Base-by-base conservation (phyloP, 2,888 invertebrate genomes). In the Cylindroiulus punctatus region DNA sequence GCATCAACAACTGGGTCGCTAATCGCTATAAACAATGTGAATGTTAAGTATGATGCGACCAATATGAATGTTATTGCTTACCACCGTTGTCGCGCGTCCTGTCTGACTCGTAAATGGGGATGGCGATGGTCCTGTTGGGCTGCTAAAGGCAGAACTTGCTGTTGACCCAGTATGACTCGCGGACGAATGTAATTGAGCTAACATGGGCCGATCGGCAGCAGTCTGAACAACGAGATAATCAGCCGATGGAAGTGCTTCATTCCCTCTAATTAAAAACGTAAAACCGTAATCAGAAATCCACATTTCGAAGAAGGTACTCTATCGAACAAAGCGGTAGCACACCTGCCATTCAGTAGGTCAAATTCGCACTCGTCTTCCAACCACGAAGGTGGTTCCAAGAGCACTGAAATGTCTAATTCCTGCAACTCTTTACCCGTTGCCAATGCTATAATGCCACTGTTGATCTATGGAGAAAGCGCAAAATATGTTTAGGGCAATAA, bases 331-430 rank as follows among this genome's bases (percentile, higher is more conserved):
- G 40, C 10, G 12, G 0, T 14, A 22, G 8, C n/a, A 0, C 30
- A 86, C 86, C 86, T 86, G 10, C 92, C 89, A 83, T 90, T 91
- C 83, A 98, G 93, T 89, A 99, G 95, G 92, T 99, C 99, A 90
- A 98, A 95, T 91, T 99, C 98, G 90, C 97, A 98, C 91, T 98
- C 97, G 91, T 99, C 98, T 92, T 98, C 97, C 87, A 98, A 93
- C 98, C 98, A 99, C 88, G 95, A 94, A 10, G 96, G 96, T 86
- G 97, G 95, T 90, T 97, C 96, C n/a, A 96, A 92, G 42, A 99
- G 92, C 84, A 97, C 92, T 0, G 97, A 96, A 89, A 99, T 97
- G 91, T 99, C 98, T 94, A 99, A 95, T 92, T 99, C 99, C 90
- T 99, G 98, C 17, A 99, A 94, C 91, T 99, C 99, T 87, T 98